Evolutionary conservation across 2,113 vertebrate genomes (phyloP).

Genomic region (Chloroceryle aenea): DNA sequence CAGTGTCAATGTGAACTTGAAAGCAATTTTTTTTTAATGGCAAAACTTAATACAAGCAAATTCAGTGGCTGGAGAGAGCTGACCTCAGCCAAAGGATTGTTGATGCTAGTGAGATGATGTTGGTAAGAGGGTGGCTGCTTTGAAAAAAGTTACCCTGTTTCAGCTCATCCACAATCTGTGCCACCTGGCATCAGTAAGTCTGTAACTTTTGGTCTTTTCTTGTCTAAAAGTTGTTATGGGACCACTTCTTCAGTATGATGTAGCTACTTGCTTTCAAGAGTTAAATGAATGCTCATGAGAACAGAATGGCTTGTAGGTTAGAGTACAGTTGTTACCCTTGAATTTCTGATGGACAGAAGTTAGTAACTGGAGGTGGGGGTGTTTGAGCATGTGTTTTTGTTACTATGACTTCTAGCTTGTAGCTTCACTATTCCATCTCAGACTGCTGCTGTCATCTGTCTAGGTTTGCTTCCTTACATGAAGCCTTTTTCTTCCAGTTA

Average conservation of each 20-base stretch:
- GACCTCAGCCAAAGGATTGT: background rate
- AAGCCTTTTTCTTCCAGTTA: background rate
- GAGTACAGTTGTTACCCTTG: background rate
- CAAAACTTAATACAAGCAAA: background rate
- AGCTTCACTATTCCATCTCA: background rate
- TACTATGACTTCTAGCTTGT: background rate
- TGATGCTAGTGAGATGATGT: background rate
- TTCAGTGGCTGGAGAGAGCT: background rate
- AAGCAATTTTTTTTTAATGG: background rate
- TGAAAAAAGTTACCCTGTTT: background rate
- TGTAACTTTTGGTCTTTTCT: background rate
- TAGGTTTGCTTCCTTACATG: background rate
- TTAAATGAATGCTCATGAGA: background rate
- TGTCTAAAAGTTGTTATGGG: background rate
- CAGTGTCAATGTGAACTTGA: background rate
- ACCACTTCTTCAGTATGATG: background rate
- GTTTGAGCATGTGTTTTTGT: background rate
- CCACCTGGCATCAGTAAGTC: background rate
- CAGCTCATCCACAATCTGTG: background rate
- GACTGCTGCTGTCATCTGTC: background rate
- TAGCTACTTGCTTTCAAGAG: background rate
- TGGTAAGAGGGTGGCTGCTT: background rate
- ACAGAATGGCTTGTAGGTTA: background rate
- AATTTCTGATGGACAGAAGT: background rate
- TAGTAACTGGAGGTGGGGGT: background rate